These are phyloP conservation scores for Eufriesea mexicana DNA, from an alignment of 1,140 invertebrate species.

Conservation along the genomic window DNA sequence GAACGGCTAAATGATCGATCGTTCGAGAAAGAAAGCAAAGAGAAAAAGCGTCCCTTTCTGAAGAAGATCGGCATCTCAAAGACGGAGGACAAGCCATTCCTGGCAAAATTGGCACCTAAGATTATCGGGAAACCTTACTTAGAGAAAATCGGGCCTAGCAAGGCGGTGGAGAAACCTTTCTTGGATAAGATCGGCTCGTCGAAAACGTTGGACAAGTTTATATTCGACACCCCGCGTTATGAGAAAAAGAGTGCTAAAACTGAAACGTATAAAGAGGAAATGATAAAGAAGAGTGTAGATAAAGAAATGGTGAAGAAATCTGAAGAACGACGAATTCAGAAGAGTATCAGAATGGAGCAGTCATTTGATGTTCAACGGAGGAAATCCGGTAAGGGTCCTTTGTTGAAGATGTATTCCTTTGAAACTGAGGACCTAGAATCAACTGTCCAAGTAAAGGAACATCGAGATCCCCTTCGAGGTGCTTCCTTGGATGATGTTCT, in stretches of 20 bases:
- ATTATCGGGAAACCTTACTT: conserved; percentile 80
- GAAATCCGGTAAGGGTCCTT: conserved; percentile 74
- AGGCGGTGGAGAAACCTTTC: conserved; percentile 76
- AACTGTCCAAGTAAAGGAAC: conserved; percentile 48
- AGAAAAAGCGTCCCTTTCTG: conserved; percentile 77
- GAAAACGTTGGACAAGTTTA: conserved; percentile 78
- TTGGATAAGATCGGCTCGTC: conserved; percentile 78
- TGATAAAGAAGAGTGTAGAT: not conserved
- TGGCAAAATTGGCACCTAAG: conserved; percentile 73
- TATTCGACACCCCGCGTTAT: conserved; percentile 66
- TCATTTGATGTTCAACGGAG: conserved; percentile 55
- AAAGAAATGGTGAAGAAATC: not conserved
- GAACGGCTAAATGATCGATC: conserved; percentile 76
- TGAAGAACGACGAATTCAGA: not conserved
- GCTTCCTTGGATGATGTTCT: conserved; percentile 75
- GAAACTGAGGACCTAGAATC: conserved; percentile 78
- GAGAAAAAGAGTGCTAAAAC: not conserved
- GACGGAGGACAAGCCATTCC: conserved; percentile 78
- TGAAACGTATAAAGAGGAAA: not conserved
- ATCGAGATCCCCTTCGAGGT: conserved; percentile 70
- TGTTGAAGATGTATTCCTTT: conserved; percentile 80
- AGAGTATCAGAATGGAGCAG: not conserved
- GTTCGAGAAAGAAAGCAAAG: conserved; percentile 70
- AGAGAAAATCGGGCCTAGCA: conserved; percentile 78
- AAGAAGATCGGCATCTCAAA: conserved; percentile 79